Percentiles rank a stretch among this genome's conserved stretches.
Evolutionary conservation across 2,797 vertebrate species (phyloP).

Genomic region (Peromyscus eremicus): DNA sequence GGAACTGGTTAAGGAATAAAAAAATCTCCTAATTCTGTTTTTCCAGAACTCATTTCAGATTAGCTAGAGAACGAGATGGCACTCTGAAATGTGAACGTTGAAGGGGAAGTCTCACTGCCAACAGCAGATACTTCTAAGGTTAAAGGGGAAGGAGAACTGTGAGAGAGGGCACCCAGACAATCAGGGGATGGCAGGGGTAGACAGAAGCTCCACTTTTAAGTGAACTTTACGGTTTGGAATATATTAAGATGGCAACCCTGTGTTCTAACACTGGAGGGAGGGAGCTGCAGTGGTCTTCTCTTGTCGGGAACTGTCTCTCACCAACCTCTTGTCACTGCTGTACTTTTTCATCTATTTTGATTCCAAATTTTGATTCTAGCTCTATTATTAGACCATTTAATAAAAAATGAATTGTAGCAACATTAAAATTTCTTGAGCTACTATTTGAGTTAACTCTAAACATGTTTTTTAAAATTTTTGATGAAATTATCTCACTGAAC

Average conservation of each 20-base stretch:
- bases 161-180: neutral
- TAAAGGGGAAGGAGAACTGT: neutral
- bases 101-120: neutral
- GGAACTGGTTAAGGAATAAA: neutral
- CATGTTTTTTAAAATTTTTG: neutral
- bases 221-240: neutral
- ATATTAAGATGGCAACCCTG: rapidly evolving
- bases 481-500: neutral
- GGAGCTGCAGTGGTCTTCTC: neutral
- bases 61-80: neutral
- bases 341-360: neutral
- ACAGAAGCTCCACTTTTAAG: neutral
- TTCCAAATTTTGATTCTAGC: neutral
- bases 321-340: neutral
- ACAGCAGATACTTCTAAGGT: neutral
- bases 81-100: neutral
- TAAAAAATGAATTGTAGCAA: neutral
- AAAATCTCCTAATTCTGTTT: neutral
- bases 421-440: neutral
- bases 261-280: neutral
- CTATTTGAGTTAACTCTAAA: neutral
- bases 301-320: neutral
- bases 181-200: neutral
- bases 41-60: slow-evolving; percentile 21
- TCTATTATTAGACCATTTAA: neutral